Conservation (phyloP, 1,140 invertebrate species). For the Doryteuthis pealeii region DNA sequence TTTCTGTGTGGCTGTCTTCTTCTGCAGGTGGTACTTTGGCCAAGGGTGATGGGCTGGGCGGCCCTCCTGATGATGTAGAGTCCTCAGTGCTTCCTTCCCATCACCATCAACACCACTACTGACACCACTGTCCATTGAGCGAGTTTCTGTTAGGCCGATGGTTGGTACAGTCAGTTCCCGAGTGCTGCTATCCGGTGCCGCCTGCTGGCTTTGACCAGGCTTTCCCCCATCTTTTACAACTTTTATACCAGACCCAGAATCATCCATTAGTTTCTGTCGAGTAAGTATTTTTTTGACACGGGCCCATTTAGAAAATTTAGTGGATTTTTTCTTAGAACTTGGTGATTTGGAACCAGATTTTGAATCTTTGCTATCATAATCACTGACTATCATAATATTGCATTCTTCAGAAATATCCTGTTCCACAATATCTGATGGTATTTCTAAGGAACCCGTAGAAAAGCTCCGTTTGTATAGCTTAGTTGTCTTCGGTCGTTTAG, state of each 20-base stretch:
- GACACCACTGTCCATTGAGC: slow-evolving; percentile 46
- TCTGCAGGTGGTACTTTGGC: slow-evolving; percentile 19
- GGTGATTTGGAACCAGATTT: slow-evolving; percentile 32
- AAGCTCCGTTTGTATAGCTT: slow-evolving; percentile 46
- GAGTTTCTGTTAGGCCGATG: slow-evolving; percentile 28
- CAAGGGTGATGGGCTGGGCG: slow-evolving; percentile 39
- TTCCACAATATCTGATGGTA: slow-evolving; percentile 47
- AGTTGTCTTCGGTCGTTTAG: slow-evolving; percentile 33
- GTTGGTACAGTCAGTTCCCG: slow-evolving; percentile 39
- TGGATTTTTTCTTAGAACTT: slow-evolving; percentile 40
- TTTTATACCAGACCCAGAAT: slow-evolving; percentile 37
- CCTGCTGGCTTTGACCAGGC: slow-evolving; percentile 15
- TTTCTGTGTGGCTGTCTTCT: slow-evolving; percentile 37
- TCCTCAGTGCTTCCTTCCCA: slow-evolving; percentile 31
- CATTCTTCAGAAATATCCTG: slow-evolving; percentile 36
- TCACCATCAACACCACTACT: slow-evolving; percentile 43
- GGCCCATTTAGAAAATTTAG: slow-evolving; percentile 53
- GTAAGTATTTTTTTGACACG: slow-evolving; percentile 55
- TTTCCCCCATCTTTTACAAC: slow-evolving; percentile 27
- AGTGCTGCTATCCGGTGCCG: slow-evolving; percentile 27
- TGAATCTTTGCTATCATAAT: slow-evolving; percentile 25
- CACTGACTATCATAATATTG: slow-evolving; percentile 27
- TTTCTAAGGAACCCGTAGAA: slow-evolving; percentile 52
- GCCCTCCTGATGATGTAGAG: slow-evolving; percentile 42
- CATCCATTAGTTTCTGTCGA: slow-evolving; percentile 45